These are phyloP conservation scores for Crossaster papposus DNA, from an alignment of 53 echinoderm and acorn worm species.

Conservation along the genomic window DNA sequence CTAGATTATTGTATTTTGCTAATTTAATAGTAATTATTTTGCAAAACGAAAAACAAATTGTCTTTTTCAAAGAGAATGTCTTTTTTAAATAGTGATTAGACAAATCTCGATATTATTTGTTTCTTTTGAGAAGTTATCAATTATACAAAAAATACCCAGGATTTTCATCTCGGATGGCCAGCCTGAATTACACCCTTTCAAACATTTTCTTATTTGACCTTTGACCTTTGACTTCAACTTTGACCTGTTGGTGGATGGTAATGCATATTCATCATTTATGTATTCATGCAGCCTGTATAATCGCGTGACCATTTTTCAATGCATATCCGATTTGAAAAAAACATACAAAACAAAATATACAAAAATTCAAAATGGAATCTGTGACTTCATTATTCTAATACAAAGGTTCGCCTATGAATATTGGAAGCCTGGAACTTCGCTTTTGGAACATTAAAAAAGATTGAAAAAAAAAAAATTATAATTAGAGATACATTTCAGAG, in stretches of 20 bases:
- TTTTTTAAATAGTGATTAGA: not conserved
- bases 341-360: not conserved
- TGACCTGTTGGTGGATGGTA: not conserved
- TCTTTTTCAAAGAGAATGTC: not conserved
- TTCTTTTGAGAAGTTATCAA: not conserved
- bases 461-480: not conserved
- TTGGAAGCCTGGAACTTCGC: not conserved
- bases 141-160: not conserved
- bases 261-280: not conserved
- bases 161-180: not conserved
- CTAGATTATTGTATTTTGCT: too few relatives aligned
- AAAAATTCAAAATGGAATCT: not conserved
- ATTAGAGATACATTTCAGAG: not conserved
- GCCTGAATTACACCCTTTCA: not conserved
- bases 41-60: not conserved
- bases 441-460: not conserved
- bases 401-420: not conserved
- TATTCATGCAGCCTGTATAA: not conserved
- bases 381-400: not conserved
- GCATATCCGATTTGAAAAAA: constrained; percentile 7
- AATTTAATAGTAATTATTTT: too few relatives aligned
- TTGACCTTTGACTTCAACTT: constrained; percentile 24
- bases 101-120: not conserved
- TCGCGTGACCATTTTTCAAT: constrained; percentile 1
- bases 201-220: not conserved